Percentiles rank a stretch among this genome's conserved stretches.
These are phyloP conservation scores for Oreochromis grahami DNA, from an alignment of 2,797 vertebrate species.

Conservation along the genomic window DNA sequence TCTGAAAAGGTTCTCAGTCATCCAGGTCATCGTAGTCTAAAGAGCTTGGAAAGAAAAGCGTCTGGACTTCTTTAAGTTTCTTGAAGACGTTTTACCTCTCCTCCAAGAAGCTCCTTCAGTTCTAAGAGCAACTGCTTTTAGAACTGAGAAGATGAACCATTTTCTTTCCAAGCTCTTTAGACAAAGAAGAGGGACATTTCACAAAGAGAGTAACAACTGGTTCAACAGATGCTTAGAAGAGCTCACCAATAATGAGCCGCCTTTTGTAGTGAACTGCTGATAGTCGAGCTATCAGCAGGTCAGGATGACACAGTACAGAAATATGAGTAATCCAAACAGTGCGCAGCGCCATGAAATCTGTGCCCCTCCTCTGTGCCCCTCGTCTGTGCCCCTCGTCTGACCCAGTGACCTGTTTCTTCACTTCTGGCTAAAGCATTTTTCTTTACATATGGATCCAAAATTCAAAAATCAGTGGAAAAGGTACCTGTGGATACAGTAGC, in stretches of 20 bases:
- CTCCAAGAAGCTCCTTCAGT: background rate
- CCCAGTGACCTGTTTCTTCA: conserved; percentile 46
- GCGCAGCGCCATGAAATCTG: background rate
- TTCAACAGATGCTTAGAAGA: background rate
- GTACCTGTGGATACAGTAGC: background rate
- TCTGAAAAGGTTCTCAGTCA: background rate
- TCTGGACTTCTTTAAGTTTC: background rate
- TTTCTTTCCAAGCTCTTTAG: background rate
- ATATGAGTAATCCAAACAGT: conserved; percentile 25
- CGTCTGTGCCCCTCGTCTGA: conserved; percentile 35
- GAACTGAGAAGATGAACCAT: background rate
- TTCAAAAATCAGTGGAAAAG: background rate
- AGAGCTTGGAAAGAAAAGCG: background rate
- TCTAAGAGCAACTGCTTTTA: background rate
- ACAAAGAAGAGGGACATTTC: background rate
- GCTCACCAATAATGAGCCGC: background rate
- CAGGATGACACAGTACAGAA: conserved; percentile 11
- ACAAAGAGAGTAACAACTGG: background rate
- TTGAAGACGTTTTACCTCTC: background rate
- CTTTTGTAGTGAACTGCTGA: background rate
- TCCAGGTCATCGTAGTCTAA: background rate
- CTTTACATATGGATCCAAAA: background rate
- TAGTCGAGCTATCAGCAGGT: conserved; percentile 12
- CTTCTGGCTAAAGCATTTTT: background rate
- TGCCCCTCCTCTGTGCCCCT: conserved; percentile 36